These are phyloP conservation scores for Melanotaenia boesemani DNA, from an alignment of 2,797 vertebrate species.

Conservation along the genomic window DNA sequence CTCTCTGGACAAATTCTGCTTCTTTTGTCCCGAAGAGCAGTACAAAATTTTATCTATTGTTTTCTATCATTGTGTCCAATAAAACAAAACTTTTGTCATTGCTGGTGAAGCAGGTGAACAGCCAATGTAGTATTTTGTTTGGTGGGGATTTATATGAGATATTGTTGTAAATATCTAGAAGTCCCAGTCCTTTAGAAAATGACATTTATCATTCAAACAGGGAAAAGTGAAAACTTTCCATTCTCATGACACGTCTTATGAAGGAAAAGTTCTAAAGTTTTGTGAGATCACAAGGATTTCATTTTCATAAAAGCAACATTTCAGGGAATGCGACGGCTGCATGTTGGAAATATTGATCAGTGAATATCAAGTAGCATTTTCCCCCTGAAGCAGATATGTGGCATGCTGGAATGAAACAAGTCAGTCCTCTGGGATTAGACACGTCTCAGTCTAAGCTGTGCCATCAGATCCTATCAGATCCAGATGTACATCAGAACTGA, in stretches of 20 bases:
- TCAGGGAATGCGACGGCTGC: constrained; percentile 46
- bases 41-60: not conserved
- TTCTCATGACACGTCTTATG: constrained; percentile 52
- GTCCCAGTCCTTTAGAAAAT: not conserved
- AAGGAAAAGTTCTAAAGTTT: constrained; percentile 44
- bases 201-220: constrained; percentile 24
- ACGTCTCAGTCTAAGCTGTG: constrained; percentile 75
- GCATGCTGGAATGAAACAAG: constrained; percentile 76
- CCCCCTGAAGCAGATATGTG: constrained; percentile 70
- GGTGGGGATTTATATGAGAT: not conserved
- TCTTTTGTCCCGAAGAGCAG: constrained; percentile 20
- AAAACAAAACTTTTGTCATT: not conserved
- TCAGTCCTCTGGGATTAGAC: constrained; percentile 76
- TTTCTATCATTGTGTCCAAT: not conserved
- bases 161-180: not conserved
- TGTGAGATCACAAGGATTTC: constrained; percentile 60
- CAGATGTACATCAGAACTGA: constrained; percentile 75
- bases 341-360: constrained; percentile 71
- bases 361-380: constrained; percentile 73
- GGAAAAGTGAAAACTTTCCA: constrained; percentile 41
- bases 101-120: not conserved
- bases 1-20: constrained; percentile 24
- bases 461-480: constrained; percentile 78
- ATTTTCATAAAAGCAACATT: constrained; percentile 64
- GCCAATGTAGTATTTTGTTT: not conserved